Evolutionary conservation across 1,140 invertebrate species (phyloP).

Genomic region (Planococcus citri): DNA sequence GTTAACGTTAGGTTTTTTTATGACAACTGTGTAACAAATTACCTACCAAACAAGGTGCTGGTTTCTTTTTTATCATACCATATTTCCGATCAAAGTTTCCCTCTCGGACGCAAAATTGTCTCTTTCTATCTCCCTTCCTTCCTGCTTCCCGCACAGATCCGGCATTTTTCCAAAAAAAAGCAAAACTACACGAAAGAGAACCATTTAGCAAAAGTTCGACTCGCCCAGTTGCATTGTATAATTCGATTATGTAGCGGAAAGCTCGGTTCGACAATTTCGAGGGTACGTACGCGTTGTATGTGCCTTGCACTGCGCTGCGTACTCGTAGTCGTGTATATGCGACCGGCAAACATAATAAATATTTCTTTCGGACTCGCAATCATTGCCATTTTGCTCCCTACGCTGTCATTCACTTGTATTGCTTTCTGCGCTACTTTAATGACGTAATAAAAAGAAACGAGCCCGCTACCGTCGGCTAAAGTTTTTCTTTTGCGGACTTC

Average conservation of each 20-base stretch:
- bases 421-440: neutral
- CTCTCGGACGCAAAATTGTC: too few relatives aligned
- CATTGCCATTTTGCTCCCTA: neutral
- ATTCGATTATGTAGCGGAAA: neutral
- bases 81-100: too few relatives aligned
- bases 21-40: too few relatives aligned
- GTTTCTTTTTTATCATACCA: too few relatives aligned
- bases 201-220: neutral
- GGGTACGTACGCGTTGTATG: too few relatives aligned
- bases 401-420: slow-evolving; percentile 2
- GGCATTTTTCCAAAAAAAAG: too few relatives aligned
- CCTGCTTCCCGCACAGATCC: too few relatives aligned
- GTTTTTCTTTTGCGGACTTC: neutral
- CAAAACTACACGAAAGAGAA: neutral
- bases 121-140: too few relatives aligned
- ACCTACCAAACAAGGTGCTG: too few relatives aligned
- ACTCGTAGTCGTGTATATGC: too few relatives aligned
- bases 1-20: too few relatives aligned
- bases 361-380: neutral
- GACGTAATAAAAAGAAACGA: slow-evolving; percentile 2
- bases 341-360: slow-evolving; percentile 1
- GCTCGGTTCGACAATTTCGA: neutral
- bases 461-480: neutral
- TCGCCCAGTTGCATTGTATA: neutral
- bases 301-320: too few relatives aligned